A percentile compares a stretch with the other conserved stretches of the same genome.
These are phyloP conservation scores for Anagyrus pseudococci DNA, from an alignment of 2,888 invertebrate genomes.

Conservation along the genomic window DNA sequence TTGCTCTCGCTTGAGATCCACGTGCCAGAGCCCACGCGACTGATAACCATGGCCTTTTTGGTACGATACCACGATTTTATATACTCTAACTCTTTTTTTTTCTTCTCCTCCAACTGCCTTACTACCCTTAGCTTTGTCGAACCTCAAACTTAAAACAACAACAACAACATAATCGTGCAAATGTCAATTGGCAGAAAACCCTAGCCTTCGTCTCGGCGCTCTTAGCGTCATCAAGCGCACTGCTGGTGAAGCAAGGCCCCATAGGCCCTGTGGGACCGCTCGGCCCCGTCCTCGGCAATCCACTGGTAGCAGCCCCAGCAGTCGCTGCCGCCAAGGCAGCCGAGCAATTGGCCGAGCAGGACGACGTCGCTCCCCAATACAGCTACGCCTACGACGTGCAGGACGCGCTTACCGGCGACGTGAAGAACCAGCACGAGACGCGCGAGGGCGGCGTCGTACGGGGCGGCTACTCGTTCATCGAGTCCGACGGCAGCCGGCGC, in stretches of 20 bases:
- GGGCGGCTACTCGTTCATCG: constrained; percentile 62
- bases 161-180: too few relatives aligned
- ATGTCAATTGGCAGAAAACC: constrained; percentile 18
- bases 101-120: too few relatives aligned
- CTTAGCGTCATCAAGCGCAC: not conserved
- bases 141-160: too few relatives aligned
- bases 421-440: constrained; percentile 54
- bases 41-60: too few relatives aligned
- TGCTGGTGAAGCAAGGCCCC: constrained; percentile 17
- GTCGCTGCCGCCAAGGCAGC: not conserved
- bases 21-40: too few relatives aligned
- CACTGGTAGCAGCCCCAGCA: not conserved
- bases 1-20: too few relatives aligned
- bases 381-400: constrained; percentile 55
- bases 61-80: too few relatives aligned
- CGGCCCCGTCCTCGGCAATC: not conserved
- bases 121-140: too few relatives aligned
- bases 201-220: constrained; percentile 2
- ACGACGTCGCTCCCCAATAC: constrained; percentile 52
- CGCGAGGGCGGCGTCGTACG: constrained; percentile 56
- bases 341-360: not conserved
- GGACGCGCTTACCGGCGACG: constrained; percentile 54
- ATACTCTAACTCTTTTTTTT: too few relatives aligned
- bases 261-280: not conserved
- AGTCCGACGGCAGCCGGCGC: constrained; percentile 61